A percentile compares a stretch with the other conserved stretches of the same genome.
Evolutionary conservation across 2,113 vertebrate species (phyloP).

Genomic region (Corythornis cristatus): DNA sequence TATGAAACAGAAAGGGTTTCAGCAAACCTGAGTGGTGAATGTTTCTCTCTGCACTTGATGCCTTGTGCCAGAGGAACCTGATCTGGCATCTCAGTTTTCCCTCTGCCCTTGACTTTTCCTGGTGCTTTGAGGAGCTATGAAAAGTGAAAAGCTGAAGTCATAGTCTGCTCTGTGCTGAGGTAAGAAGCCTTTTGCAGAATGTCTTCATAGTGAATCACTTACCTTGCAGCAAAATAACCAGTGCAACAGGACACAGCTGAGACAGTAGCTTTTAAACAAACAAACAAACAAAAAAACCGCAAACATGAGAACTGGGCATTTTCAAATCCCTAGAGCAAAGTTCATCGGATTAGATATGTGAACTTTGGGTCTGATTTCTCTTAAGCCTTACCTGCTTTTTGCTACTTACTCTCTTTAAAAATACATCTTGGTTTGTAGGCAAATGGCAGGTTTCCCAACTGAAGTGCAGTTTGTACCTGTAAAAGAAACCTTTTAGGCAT

Average conservation of each 20-base stretch:
- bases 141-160: not conserved
- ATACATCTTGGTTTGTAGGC: not conserved
- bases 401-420: not conserved
- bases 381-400: not conserved
- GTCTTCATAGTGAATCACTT: not conserved
- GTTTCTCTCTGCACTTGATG: accelerated
- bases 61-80: not conserved
- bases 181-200: not conserved
- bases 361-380: not conserved
- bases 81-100: not conserved
- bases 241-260: not conserved
- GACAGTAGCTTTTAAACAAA: not conserved
- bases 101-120: not conserved
- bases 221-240: not conserved
- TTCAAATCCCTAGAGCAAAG: not conserved
- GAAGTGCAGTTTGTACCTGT: not conserved
- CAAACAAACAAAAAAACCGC: not conserved
- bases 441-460: not conserved
- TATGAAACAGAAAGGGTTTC: not conserved
- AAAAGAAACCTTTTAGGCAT: not conserved
- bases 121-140: not conserved
- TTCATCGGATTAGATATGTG: not conserved
- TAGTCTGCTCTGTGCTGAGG: not conserved
- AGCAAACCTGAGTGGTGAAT: not conserved
- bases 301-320: not conserved